Evolutionary conservation across 2,797 vertebrate genomes (phyloP), one percentile per base, ranked within the genome.

Genomic region (Myripristis jacobus): DNA sequence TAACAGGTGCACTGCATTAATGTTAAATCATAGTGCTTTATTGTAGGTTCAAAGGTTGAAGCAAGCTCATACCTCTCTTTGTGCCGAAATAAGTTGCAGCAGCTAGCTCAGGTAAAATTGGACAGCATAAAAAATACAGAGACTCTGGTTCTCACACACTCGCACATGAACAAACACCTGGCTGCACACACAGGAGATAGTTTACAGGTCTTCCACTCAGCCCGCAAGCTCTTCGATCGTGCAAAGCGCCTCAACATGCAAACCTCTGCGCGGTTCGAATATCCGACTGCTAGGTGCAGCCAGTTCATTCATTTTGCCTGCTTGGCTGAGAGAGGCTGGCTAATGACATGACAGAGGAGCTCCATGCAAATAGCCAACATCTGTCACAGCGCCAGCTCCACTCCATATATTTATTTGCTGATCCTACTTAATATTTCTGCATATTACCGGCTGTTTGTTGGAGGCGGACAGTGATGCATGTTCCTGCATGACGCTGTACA

Each of bases 391-490:
- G 58, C 77, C 3, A 56, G 84, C 87, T 82, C 79, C 83, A 83
- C 87, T 87, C 87, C 89, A 87, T 93, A 89, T 89, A 93, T 93
- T 93, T 93, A 94, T 92, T 92, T 94, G 94, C 93, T 94, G 93
- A 93, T 92, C 88, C 93, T 89, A 93, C 91, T 93, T 93, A 93
- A 94, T 94, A 93, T 92, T 90, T 90, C 88, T 89, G 88, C 93
- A 92, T 94, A 93, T 93, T 92, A 92, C 90, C 73, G 82, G 90
- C 90, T 92, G 92, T 89, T 87, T 91, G 85, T 93, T 70, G 89
- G 86, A 91, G 84, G 90, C 86, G 86, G 94, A 94, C 94, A 94
- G 91, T 95, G 94, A 95, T 95, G 91, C 93, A 95, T 95, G 92
- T 92, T 89, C 84, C 81, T 65, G 81, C 85, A 86, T 87, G 89